A percentile compares a stretch with the other conserved stretches of the same genome.
Evolutionary conservation across 1,140 invertebrate species (phyloP).

Genomic region (Bradysia coprophila): DNA sequence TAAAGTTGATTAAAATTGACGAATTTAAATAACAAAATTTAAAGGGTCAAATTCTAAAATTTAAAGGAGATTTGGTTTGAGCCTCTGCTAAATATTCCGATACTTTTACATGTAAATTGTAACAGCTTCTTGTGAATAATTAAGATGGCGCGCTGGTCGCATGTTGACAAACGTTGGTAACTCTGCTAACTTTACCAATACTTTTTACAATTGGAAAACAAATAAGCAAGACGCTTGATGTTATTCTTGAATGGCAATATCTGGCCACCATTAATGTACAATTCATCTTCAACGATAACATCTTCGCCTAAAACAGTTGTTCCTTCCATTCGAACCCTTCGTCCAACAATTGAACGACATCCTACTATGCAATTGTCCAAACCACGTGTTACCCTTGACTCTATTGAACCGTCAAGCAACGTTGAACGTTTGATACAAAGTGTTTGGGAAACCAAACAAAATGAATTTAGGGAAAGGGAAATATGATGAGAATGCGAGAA

Average conservation of each 20-base stretch:
- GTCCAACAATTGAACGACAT: slow-evolving; percentile 85
- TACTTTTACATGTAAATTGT: no score
- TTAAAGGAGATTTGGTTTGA: no score
- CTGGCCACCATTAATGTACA: slow-evolving; percentile 96
- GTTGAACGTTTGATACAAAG: slow-evolving; percentile 89
- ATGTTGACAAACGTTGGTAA: no score
- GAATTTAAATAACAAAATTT: no score
- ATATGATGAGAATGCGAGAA: slow-evolving; percentile 99
- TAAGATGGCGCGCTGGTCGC: no score
- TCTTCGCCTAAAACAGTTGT: slow-evolving; percentile 95
- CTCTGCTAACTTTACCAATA: no score
- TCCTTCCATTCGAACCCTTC: slow-evolving; percentile 97
- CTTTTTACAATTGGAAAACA: no score
- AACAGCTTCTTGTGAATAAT: no score
- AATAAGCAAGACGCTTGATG: slow-evolving; percentile 78
- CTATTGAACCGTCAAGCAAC: slow-evolving; percentile 65
- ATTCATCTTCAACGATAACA: slow-evolving; percentile 95
- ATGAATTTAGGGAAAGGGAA: slow-evolving; percentile 59
- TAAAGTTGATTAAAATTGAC: no score
- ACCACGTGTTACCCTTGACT: slow-evolving; percentile 90
- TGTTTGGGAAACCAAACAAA: slow-evolving; percentile 26
- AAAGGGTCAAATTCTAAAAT: no score
- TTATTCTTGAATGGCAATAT: slow-evolving; percentile 96
- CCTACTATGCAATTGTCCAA: slow-evolving; percentile 90
- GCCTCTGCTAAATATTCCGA: no score